Evolutionary conservation across 2,113 vertebrate species (phyloP), one percentile per base, ranked within the genome.

Genomic region (Ardeotis arabs): DNA sequence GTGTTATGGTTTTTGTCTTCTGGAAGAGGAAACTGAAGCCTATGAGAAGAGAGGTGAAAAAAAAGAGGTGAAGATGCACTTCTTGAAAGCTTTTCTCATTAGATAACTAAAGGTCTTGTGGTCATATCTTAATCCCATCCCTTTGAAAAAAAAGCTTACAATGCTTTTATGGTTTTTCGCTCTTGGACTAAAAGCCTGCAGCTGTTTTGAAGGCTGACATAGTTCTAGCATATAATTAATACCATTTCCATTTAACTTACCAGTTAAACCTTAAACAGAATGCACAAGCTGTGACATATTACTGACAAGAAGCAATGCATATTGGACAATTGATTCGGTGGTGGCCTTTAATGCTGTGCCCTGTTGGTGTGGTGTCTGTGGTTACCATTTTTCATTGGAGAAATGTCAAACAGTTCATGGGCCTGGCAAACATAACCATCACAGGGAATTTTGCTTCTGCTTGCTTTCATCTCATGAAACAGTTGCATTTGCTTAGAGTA

Each of bases 181-280:
- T 76, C 70, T 82, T 79, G 58, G 70, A 69, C 94, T 95, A 94
- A 94, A 95, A 95, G 69, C 87, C 91, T 93, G 45, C 87, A 96
- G 95, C 87, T 95, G 95, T 95, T 94, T 78, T 87, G 87, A 93
- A 96, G 82, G 70, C 35, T 96, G 91, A 87, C 89, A 96, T 79
- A 89, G 74, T 62, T 87, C 84, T 96, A 87, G 70, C 58, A 62
- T 83, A 73, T 96, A 97, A 97, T 94, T 94, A 95, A 95, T 96
- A 95, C 89, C 91, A 96, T 96, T 95, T 96, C 91, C 87, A 96
- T 89, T 91, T 93, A 94, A 94, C 78, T 94, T 91, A 66, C 53
- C 93, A 96, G 89, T 80, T 94, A 89, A 92, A 95, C 75, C 84
- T 91, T 75, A 90, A 95, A 78, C 94, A 93, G 95, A 92, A 94